Evolutionary conservation across 2,797 vertebrate genomes (phyloP).

Genomic region (Coregonus suidteri): DNA sequence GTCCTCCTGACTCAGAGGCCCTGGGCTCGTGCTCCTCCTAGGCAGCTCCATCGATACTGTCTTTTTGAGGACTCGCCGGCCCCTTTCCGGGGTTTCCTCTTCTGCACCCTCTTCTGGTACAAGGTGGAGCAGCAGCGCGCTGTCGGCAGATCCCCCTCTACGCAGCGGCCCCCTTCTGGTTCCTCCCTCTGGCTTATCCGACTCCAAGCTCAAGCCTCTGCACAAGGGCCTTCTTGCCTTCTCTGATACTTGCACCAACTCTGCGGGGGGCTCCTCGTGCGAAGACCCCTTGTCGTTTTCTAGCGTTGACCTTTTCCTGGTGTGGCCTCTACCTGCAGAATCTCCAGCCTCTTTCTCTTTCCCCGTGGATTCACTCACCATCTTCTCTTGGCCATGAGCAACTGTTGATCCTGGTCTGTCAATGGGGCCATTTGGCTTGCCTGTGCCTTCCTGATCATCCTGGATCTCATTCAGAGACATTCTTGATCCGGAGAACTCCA

Average conservation of each 20-base stretch:
- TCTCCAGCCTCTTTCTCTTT: conserved; percentile 61
- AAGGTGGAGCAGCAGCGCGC: conserved; percentile 84
- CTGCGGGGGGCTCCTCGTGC: conserved; percentile 78
- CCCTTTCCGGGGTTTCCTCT: conserved; percentile 68
- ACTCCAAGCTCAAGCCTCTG: conserved; percentile 88
- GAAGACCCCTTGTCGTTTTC: conserved; percentile 75
- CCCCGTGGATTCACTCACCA: conserved; percentile 60
- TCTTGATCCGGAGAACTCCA: conserved; percentile 92
- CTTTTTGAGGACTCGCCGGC: conserved; percentile 83
- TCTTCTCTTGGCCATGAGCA: conserved; percentile 61
- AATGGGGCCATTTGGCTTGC: conserved; percentile 63
- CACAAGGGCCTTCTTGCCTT: conserved; percentile 79
- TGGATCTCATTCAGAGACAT: conserved; percentile 92
- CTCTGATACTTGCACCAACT: conserved; percentile 70
- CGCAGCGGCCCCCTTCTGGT: conserved; percentile 82
- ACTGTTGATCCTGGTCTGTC: conserved; percentile 50
- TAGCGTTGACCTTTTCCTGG: conserved; percentile 71
- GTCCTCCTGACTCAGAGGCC: conserved; percentile 83
- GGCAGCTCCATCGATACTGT: conserved; percentile 84
- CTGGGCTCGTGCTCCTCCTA: conserved; percentile 81
- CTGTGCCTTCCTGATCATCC: conserved; percentile 80
- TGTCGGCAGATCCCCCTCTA: conserved; percentile 92
- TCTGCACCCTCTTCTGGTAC: conserved; percentile 67
- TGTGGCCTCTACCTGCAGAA: conserved; percentile 61
- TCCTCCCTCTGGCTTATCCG: conserved; percentile 72